Conservation (phyloP, 1,140 invertebrate species). For the Augochlora pura region DNA sequence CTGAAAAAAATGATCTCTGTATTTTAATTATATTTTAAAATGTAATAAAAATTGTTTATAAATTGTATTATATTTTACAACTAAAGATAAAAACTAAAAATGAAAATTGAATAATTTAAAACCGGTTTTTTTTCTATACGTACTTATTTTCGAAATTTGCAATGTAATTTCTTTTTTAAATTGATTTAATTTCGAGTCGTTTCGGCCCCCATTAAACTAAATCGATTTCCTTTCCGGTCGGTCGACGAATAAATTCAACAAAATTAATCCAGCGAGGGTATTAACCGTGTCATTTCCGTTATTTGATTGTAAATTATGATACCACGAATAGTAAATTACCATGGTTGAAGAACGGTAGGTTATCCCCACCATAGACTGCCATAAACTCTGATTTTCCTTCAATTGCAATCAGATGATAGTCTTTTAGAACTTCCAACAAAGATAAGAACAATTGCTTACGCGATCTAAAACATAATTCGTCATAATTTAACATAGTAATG, state of each 20-base stretch:
- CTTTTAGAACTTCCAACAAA: not conserved
- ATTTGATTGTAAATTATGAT: constrained; percentile 32
- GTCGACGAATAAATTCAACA: constrained; percentile 14
- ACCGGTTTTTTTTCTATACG: no score
- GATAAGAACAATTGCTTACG: not conserved
- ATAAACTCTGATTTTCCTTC: not conserved
- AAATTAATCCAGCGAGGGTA: constrained; percentile 1
- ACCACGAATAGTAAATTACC: constrained; percentile 7
- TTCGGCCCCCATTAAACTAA: not conserved
- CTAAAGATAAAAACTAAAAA: no score
- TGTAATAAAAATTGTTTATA: no score
- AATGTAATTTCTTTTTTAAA: not conserved
- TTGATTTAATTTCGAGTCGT: not conserved
- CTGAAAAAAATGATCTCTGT: no score
- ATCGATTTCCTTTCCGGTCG: not conserved
- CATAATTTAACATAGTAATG: no score
- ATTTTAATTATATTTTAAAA: no score
- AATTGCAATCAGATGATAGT: not conserved
- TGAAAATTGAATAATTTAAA: no score
- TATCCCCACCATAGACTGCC: not conserved
- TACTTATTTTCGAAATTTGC: not conserved
- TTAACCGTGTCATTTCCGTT: constrained; percentile 31
- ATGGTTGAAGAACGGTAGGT: not conserved
- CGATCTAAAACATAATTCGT: no score
- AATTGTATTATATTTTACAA: no score